Conservation (phyloP, 1,140 invertebrate species). For the Lethocerus indicus region DNA sequence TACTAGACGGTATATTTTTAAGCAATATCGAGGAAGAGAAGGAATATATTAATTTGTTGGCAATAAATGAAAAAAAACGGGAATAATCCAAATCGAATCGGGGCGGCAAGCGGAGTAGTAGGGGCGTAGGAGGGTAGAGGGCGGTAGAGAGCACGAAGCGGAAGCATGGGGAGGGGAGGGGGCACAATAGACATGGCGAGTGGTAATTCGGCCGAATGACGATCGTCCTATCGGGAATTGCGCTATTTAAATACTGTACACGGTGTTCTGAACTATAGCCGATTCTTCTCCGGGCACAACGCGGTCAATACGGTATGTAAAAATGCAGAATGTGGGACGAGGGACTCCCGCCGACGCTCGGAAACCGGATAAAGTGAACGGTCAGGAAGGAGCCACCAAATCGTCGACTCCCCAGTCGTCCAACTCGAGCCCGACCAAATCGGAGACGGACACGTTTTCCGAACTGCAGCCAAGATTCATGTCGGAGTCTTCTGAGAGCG, state of each 20-base stretch:
- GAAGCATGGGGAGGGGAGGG: conserved; percentile 12
- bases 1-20: too few species aligned
- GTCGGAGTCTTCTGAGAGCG: conserved; percentile 78
- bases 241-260: conserved; percentile 4
- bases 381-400: conserved; percentile 35
- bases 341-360: conserved; percentile 50
- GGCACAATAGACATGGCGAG: conserved; percentile 42
- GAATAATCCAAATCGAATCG: too few species aligned
- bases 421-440: conserved; percentile 49
- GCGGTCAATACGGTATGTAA: conserved; percentile 36
- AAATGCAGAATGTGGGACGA: conserved; percentile 80
- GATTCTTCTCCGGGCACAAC: too few species aligned
- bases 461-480: conserved; percentile 61
- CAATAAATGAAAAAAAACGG: too few species aligned
- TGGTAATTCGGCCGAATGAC: conserved; percentile 51
- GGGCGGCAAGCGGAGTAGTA: not conserved
- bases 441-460: conserved; percentile 58
- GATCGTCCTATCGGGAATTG: conserved; percentile 23
- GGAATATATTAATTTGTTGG: too few species aligned
- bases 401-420: conserved; percentile 40
- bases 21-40: too few species aligned
- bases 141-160: conserved; percentile 3
- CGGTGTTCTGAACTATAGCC: too few species aligned
- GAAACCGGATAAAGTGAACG: conserved; percentile 50
- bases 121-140: not conserved